Conservation (phyloP, 2,888 invertebrate genomes). For the Hipparchia semele region DNA sequence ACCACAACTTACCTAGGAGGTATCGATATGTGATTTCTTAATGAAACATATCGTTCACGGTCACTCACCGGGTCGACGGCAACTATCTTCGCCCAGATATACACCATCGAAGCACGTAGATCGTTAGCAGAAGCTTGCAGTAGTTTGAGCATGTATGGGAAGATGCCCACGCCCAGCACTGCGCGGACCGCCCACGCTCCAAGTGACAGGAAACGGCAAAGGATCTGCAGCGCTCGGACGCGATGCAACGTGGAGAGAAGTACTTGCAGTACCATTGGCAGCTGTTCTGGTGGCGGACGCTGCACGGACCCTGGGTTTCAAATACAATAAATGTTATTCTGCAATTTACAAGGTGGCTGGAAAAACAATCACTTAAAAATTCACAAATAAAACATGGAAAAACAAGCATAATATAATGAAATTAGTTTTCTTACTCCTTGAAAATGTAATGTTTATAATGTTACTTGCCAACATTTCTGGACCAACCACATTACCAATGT, state of each 20-base stretch:
- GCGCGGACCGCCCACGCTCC: constrained; percentile 95
- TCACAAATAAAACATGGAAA: too few relatives aligned
- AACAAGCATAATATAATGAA: too few relatives aligned
- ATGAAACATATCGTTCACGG: neutral
- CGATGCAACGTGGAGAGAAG: constrained; percentile 90
- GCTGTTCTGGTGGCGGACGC: constrained; percentile 90
- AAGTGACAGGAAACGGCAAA: constrained; percentile 96
- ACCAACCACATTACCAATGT: too few relatives aligned
- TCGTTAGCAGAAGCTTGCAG: constrained; percentile 97
- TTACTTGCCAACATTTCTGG: too few relatives aligned
- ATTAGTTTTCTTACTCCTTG: too few relatives aligned
- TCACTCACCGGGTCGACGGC: constrained; percentile 94
- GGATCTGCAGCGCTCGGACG: constrained; percentile 95
- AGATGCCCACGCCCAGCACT: constrained; percentile 98
- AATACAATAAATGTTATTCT: neutral
- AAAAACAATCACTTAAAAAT: too few relatives aligned
- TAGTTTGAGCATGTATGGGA: constrained; percentile 98
- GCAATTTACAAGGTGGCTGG: too few relatives aligned
- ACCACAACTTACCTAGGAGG: too few relatives aligned
- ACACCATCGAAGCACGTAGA: constrained; percentile 95
- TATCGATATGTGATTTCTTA: neutral
- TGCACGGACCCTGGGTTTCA: constrained; percentile 2
- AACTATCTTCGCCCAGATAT: constrained; percentile 99
- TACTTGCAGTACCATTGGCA: constrained; percentile 98
- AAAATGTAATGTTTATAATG: too few relatives aligned